phyloP scores from a whole-genome alignment of 2,113 vertebrate species.

The Pachypanchax playfairii region DNA sequence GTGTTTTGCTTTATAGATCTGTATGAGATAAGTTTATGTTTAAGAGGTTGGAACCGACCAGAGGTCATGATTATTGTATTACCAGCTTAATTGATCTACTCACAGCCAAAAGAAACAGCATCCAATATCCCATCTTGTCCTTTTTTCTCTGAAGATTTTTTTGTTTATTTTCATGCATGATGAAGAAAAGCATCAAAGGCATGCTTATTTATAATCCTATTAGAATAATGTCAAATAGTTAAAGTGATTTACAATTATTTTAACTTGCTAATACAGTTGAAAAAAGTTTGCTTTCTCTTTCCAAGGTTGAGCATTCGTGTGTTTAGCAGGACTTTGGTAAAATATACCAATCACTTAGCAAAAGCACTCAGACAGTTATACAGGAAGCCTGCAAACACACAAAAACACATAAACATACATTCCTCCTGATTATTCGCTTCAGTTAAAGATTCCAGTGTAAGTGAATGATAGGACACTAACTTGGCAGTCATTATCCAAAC shows the following conservation, averaged over 20 bases:
- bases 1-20: not conserved
- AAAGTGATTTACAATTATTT: too few species aligned
- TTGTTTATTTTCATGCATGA: not conserved
- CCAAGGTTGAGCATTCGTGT: slow-evolving; percentile 1
- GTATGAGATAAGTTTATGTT: not conserved
- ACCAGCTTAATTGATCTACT: too few species aligned
- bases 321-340: slow-evolving; percentile 18
- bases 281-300: slow-evolving; percentile 20
- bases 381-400: slow-evolving; percentile 11
- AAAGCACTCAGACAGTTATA: slow-evolving; percentile 39
- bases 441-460: slow-evolving; percentile 69
- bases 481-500: slow-evolving; percentile 60
- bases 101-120: not conserved
- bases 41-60: not conserved
- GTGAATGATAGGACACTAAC: slow-evolving; percentile 60
- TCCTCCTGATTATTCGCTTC: slow-evolving; percentile 37
- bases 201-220: not conserved
- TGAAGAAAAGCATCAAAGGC: not conserved
- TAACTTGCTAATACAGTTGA: too few species aligned
- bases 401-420: slow-evolving; percentile 2
- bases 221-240: not conserved
- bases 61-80: not conserved
- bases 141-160: not conserved
- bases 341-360: slow-evolving; percentile 52
- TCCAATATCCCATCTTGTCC: not conserved